Evolutionary conservation across 2,113 vertebrate genomes (phyloP).

Genomic region (Sterna hirundo): DNA sequence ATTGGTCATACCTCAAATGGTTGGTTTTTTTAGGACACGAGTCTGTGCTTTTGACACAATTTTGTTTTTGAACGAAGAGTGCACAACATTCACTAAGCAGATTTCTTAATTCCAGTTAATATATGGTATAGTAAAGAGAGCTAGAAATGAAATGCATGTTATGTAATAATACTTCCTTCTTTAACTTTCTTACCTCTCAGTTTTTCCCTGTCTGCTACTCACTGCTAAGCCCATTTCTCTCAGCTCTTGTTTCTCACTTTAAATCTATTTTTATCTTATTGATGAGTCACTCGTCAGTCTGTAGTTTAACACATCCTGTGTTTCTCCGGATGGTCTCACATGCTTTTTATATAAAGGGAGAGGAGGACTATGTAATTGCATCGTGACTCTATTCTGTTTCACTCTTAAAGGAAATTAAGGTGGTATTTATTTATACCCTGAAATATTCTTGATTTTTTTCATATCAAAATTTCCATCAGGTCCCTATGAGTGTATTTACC

Average conservation of each 20-base stretch:
- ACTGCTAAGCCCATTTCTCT: constrained; percentile 18
- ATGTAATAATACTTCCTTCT: background rate
- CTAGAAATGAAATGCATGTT: background rate
- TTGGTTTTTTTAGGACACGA: background rate
- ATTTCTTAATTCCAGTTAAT: background rate
- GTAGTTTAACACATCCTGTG: constrained; percentile 49
- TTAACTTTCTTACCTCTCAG: background rate
- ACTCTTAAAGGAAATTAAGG: constrained; percentile 19
- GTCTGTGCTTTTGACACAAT: background rate
- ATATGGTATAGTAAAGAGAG: background rate
- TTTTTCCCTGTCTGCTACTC: background rate
- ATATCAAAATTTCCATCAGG: constrained; percentile 7
- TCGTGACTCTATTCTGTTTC: constrained; percentile 38
- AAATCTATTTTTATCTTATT: constrained; percentile 61
- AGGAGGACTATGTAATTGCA: constrained; percentile 30
- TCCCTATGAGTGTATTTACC: background rate
- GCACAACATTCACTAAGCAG: background rate
- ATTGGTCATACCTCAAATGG: background rate
- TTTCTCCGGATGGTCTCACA: constrained; percentile 2
- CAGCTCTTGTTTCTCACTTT: constrained; percentile 24
- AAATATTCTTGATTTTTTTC: background rate
- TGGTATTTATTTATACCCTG: constrained; percentile 19
- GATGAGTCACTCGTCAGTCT: constrained; percentile 55
- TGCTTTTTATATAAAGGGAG: constrained; percentile 16
- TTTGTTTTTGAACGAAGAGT: background rate